Evolutionary conservation across 2,113 vertebrate genomes (phyloP).

Genomic region (Herpailurus yagouaroundi): DNA sequence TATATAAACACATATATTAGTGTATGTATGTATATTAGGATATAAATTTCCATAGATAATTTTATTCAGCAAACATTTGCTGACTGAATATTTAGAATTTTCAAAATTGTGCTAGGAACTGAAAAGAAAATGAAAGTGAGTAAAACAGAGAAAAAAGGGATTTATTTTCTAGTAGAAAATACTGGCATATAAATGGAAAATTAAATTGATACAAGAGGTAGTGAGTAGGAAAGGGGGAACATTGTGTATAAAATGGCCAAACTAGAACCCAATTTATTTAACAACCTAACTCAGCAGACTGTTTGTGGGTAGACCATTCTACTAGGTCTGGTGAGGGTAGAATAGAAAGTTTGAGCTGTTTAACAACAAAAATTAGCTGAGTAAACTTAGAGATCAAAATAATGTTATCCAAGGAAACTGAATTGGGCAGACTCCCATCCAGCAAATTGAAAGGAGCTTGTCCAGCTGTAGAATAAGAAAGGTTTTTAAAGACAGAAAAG

Average conservation of each 20-base stretch:
- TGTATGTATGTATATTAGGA: neutral
- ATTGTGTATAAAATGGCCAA: neutral
- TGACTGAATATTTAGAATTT: slow-evolving; percentile 25
- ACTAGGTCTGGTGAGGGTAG: neutral
- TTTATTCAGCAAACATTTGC: slow-evolving; percentile 11
- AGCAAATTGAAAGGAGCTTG: neutral
- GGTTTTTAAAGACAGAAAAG: neutral
- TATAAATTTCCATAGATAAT: neutral
- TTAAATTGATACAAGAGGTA: neutral
- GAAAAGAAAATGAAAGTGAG: neutral
- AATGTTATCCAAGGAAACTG: neutral
- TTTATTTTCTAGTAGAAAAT: neutral
- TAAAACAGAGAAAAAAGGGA: neutral
- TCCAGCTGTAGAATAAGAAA: neutral
- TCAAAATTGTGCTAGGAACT: neutral
- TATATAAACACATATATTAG: neutral
- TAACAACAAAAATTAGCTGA: neutral
- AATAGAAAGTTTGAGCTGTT: neutral
- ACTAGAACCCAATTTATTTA: neutral
- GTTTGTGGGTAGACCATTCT: neutral
- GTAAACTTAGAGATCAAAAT: neutral
- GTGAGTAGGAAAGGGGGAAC: neutral
- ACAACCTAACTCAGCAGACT: neutral
- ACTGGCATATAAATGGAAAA: neutral
- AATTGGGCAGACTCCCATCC: neutral